A percentile compares a stretch with the other conserved stretches of the same genome.
Conservation (phyloP, 2,113 vertebrate species). For the Catharus bicknelli region DNA sequence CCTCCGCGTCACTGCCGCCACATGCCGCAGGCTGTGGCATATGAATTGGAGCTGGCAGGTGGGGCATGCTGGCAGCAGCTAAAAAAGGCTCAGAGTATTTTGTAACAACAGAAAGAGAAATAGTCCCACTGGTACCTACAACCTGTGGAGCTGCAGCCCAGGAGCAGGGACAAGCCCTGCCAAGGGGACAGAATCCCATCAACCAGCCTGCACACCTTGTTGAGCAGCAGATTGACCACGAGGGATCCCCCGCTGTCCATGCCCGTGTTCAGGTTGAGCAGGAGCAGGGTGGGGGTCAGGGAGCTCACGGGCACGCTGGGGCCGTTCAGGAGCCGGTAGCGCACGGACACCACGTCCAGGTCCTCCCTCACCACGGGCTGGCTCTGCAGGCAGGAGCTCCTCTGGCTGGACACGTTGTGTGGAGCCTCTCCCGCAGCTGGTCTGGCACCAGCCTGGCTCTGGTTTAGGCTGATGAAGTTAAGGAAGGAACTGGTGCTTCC, state of each 20-base stretch:
- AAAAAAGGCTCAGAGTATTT: background rate
- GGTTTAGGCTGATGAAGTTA: constrained; percentile 54
- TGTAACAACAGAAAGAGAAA: background rate
- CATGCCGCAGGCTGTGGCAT: background rate
- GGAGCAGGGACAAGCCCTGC: background rate
- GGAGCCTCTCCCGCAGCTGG: background rate
- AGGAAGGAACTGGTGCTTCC: constrained; percentile 34
- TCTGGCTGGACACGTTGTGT: rapidly evolving
- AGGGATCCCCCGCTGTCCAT: constrained; percentile 88
- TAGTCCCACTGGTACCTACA: background rate
- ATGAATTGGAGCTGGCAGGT: background rate
- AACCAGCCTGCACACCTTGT: constrained; percentile 70
- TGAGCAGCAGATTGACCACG: constrained; percentile 80
- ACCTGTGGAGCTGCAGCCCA: background rate
- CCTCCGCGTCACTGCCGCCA: background rate
- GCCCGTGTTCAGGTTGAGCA: constrained; percentile 76
- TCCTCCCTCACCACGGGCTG: constrained; percentile 84
- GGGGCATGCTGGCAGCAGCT: background rate
- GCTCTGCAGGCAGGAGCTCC: constrained; percentile 76
- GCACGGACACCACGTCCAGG: constrained; percentile 84
- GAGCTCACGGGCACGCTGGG: constrained; percentile 71
- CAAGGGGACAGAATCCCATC: background rate
- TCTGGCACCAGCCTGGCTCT: constrained; percentile 19
- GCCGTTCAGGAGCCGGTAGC: constrained; percentile 77
- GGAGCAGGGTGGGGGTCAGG: constrained; percentile 76